Evolutionary conservation across 1,140 invertebrate genomes (phyloP), one percentile per base, ranked within the genome.

Genomic region (Patella vulgata): DNA sequence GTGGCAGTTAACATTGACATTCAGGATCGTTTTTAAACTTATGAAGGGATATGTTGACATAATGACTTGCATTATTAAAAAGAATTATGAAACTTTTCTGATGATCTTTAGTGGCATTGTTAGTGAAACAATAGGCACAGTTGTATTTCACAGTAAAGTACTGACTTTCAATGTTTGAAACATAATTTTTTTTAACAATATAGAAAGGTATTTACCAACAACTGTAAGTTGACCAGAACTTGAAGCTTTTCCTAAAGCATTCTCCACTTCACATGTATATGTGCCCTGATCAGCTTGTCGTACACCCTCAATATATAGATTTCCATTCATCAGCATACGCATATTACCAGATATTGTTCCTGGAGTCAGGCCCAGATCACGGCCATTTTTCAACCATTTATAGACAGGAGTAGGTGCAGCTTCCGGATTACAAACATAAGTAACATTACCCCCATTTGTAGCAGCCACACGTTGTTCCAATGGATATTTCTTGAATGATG

Each of bases 381-480:
- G 90, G 19, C 91, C 92, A 85, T 97, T 91, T 82, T 95, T 94
- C 75, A 92, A 92, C 95, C 95, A 98, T 33, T 89, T 72, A 27
- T 68, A 71, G 1, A 56, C 60, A 0, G 96, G 94, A 68, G 87
- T 88, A 0, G 96, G 96, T 8, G 96, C 95, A 17, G 94, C 95
- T 86, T 98, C 96, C 0, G 96, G 95, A 74, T 93, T 90, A 84
- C 96, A 99, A 47, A 89, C 87, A 47, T 98, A 91, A 0, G 95
- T 97, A 0, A 94, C 91, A 84, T 97, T 97, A 40, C 94, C 93
- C 66, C 90, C 90, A 82, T 95, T 91, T 1, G 93, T 92, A 1
- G 93, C 94, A 84, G 94, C 94, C 12, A 91, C 92, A 83, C 95
- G 93, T 1, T 90, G 86, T 80, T 94, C 92, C 46, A 98, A 83